These are phyloP conservation scores for Dicyrtomina minuta DNA, from an alignment of 2,888 invertebrate species.

Conservation along the genomic window DNA sequence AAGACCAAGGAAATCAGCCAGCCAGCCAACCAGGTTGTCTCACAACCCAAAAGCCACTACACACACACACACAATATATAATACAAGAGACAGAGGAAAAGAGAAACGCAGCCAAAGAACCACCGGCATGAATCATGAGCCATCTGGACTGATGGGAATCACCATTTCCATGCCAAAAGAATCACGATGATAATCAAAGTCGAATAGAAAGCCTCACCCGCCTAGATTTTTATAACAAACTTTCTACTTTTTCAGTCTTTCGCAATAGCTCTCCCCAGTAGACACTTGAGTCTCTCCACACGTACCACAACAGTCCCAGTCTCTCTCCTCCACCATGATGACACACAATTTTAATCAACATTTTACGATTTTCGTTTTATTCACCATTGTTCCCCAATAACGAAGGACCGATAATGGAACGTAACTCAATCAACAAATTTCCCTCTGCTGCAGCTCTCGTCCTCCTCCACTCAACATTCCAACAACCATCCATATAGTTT, in stretches of 20 bases:
- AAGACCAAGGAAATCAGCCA: slow-evolving; percentile 20
- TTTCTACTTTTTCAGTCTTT: slow-evolving; percentile 34
- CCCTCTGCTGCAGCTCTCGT: too few relatives aligned
- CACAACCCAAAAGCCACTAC: not conserved
- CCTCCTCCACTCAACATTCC: not conserved
- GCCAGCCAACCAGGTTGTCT: slow-evolving; percentile 26
- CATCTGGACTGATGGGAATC: slow-evolving; percentile 35
- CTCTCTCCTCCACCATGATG: slow-evolving; percentile 2
- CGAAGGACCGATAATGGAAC: too few relatives aligned
- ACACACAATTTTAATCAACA: slow-evolving; percentile 9
- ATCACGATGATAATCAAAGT: slow-evolving; percentile 33
- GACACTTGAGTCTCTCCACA: not conserved
- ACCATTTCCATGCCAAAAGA: slow-evolving; percentile 34
- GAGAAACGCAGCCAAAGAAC: slow-evolving; percentile 33
- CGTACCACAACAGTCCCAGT: slow-evolving; percentile 2
- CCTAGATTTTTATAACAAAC: slow-evolving; percentile 34
- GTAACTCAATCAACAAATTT: too few relatives aligned
- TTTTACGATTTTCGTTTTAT: slow-evolving; percentile 6
- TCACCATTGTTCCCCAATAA: too few relatives aligned
- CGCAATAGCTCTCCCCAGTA: slow-evolving; percentile 25
- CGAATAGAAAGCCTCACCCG: slow-evolving; percentile 38
- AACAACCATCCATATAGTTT: not conserved
- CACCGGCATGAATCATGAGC: slow-evolving; percentile 32
- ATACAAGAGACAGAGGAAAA: slow-evolving; percentile 11
- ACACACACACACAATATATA: not conserved